phyloP scores from a whole-genome alignment of 2,888 invertebrate genomes.

The Tachina fera region DNA sequence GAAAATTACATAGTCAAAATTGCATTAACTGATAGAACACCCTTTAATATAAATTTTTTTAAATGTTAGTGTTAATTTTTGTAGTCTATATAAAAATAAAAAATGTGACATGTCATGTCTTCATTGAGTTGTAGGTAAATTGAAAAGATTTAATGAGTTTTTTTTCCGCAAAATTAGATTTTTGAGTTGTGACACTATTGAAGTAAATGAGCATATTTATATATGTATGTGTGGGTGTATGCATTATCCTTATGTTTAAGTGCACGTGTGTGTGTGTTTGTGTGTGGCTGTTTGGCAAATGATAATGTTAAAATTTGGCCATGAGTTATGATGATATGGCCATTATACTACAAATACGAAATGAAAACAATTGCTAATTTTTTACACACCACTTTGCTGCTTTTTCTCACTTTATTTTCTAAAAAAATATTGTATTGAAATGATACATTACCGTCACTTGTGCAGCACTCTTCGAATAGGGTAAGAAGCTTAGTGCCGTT shows the following conservation, averaged over 20 bases:
- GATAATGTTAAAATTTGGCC: constrained; percentile 78
- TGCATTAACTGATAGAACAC: too few relatives aligned
- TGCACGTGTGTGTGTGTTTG: constrained; percentile 36
- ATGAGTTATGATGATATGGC: constrained; percentile 71
- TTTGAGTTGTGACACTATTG: too few relatives aligned
- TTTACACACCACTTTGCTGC: constrained; percentile 42
- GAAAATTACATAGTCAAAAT: too few relatives aligned
- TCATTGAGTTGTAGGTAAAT: neutral
- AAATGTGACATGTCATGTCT: too few relatives aligned
- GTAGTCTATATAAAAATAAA: too few relatives aligned
- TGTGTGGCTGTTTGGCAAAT: constrained; percentile 72
- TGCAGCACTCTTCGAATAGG: constrained; percentile 7
- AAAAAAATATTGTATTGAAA: constrained; percentile 19
- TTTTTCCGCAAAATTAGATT: too few relatives aligned
- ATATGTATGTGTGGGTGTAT: neutral
- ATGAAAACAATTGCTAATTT: constrained; percentile 59
- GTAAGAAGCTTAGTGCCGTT: too few relatives aligned
- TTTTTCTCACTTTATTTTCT: constrained; percentile 13
- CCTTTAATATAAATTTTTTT: too few relatives aligned
- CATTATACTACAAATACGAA: constrained; percentile 55
- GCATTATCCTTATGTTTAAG: neutral
- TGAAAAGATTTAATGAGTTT: too few relatives aligned
- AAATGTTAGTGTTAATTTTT: too few relatives aligned
- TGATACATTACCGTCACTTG: constrained; percentile 2
- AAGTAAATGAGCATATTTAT: too few relatives aligned